These are phyloP conservation scores for Henricia sp. DNA, from an alignment of 53 echinoderm and acorn worm genomes.

Conservation along the genomic window DNA sequence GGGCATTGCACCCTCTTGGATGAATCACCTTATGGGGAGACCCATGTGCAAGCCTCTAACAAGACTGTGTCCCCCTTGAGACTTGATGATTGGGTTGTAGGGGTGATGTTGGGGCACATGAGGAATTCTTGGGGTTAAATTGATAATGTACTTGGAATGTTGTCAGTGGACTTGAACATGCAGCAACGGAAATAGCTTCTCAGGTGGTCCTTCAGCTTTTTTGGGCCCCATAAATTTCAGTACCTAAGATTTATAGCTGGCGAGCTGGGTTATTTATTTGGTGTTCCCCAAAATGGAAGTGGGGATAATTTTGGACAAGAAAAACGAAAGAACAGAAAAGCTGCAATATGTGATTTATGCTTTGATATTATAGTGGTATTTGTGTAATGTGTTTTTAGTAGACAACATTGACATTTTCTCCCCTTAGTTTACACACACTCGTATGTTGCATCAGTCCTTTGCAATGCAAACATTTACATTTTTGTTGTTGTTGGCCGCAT, in stretches of 20 bases:
- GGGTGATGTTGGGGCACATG: slow-evolving; percentile 16
- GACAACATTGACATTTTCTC: too few species aligned
- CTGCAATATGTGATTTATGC: too few species aligned
- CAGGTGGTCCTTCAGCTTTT: slow-evolving; percentile 27
- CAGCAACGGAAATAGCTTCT: slow-evolving; percentile 32
- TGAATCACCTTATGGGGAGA: slow-evolving; percentile 28
- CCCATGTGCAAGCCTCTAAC: slow-evolving; percentile 7
- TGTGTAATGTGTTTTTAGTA: too few species aligned
- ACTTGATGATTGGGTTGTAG: neutral
- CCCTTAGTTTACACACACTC: too few species aligned
- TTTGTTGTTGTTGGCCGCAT: too few species aligned
- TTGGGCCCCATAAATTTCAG: neutral
- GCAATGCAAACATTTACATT: too few species aligned
- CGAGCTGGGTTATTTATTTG: neutral
- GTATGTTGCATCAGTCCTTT: too few species aligned
- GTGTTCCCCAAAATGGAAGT: neutral
- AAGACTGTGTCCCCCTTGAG: slow-evolving; percentile 14
- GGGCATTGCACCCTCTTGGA: neutral
- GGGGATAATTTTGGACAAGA: neutral
- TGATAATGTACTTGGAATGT: slow-evolving; percentile 51
- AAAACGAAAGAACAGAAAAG: too few species aligned
- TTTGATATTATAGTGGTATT: too few species aligned
- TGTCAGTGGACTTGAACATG: neutral
- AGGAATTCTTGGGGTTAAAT: slow-evolving; percentile 36
- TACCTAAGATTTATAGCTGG: slow-evolving; percentile 1